phyloP scores from a whole-genome alignment of 2,113 vertebrate species.

The Chauna torquata region DNA sequence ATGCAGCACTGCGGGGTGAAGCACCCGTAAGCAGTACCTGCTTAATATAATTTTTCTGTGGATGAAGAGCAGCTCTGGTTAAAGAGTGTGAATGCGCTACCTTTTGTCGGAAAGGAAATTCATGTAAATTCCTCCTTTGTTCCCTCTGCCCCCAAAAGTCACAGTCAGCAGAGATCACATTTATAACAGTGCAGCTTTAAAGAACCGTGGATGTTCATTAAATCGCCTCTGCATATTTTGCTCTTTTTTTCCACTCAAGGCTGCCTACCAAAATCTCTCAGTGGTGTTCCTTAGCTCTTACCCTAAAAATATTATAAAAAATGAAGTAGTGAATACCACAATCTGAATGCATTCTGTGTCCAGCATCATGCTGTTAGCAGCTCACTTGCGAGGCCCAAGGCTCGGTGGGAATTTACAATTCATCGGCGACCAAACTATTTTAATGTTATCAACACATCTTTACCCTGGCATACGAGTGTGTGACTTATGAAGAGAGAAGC shows the following conservation, averaged over 20 bases:
- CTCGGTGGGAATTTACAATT: constrained; percentile 77
- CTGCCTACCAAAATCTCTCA: constrained; percentile 54
- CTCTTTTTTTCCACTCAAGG: neutral
- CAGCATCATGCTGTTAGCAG: constrained; percentile 51
- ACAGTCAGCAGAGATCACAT: neutral
- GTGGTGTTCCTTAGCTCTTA: constrained; percentile 53
- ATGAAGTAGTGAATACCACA: constrained; percentile 28
- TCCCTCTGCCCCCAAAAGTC: neutral
- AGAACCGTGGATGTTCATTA: constrained; percentile 48
- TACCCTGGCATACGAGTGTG: constrained; percentile 62
- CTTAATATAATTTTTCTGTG: accelerated
- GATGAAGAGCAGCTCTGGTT: neutral
- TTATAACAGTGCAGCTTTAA: neutral
- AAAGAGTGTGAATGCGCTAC: neutral
- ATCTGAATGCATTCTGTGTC: constrained; percentile 55
- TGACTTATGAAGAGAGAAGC: constrained; percentile 72
- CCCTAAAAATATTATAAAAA: constrained; percentile 33
- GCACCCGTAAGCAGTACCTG: neutral
- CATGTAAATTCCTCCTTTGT: neutral
- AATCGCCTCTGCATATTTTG: constrained; percentile 45
- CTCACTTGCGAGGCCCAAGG: constrained; percentile 47
- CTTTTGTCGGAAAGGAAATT: neutral
- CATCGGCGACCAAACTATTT: constrained; percentile 72
- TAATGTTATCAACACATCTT: constrained; percentile 77
- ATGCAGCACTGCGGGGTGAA: accelerated